A percentile compares a stretch with the other conserved stretches of the same genome.
These are phyloP conservation scores for Stenoptilia bipunctidactyla DNA, from an alignment of 2,888 invertebrate species.

Conservation along the genomic window DNA sequence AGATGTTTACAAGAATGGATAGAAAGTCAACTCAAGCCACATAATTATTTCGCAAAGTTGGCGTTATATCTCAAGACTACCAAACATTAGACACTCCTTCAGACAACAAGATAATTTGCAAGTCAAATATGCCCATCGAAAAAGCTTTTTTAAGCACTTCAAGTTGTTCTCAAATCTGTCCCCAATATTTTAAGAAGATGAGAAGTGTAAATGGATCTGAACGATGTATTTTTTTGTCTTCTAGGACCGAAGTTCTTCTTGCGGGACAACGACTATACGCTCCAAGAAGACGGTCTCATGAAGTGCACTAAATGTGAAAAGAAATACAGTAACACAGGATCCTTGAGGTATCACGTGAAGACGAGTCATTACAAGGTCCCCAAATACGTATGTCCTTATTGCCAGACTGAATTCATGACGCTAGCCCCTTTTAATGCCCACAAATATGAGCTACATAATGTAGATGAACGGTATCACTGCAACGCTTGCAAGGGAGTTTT, in stretches of 20 bases:
- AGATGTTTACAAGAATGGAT: no score
- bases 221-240: background rate
- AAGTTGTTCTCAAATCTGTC: no score
- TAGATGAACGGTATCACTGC: slow-evolving; percentile 45
- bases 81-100: no score
- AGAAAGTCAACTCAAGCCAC: no score
- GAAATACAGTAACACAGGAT: slow-evolving; percentile 27
- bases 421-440: slow-evolving; percentile 32
- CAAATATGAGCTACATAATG: slow-evolving; percentile 35
- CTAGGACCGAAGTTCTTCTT: slow-evolving; percentile 28
- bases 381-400: slow-evolving; percentile 27
- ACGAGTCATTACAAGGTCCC: slow-evolving; percentile 41
- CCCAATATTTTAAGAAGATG: no score
- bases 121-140: no score
- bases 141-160: no score
- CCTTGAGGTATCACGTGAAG: slow-evolving; percentile 35
- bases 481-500: slow-evolving; percentile 44
- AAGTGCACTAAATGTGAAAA: slow-evolving; percentile 34
- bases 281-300: slow-evolving; percentile 23
- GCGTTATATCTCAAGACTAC: no score
- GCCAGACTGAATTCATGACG: slow-evolving; percentile 34
- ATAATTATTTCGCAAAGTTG: no score
- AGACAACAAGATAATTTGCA: no score
- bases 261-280: slow-evolving; percentile 29
- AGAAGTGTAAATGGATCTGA: no score